Evolutionary conservation across 1,140 invertebrate species (phyloP).

Genomic region (Coenobita brevimanus): DNA sequence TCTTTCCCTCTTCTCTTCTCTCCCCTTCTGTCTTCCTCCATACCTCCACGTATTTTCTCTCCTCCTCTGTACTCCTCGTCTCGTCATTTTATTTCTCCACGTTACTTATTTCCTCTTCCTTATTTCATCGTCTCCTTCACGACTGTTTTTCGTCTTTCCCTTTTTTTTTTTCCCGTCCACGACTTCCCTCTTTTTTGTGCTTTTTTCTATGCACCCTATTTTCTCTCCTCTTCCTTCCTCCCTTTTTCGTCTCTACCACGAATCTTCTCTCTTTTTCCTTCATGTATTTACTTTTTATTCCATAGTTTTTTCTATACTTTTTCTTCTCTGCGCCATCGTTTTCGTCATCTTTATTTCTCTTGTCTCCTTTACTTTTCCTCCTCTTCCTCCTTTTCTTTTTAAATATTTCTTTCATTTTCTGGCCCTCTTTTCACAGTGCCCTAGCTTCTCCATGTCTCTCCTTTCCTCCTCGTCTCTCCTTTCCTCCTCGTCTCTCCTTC

Average conservation of each 20-base stretch:
- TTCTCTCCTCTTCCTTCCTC: not conserved
- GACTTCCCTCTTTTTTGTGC: no score
- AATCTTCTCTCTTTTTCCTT: not conserved
- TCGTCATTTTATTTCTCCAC: no score
- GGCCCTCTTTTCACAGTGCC: not conserved
- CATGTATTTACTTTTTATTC: no score
- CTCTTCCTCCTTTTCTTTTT: not conserved
- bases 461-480: not conserved
- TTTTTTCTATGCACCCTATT: no score
- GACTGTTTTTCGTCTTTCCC: no score
- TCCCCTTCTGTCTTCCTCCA: no score
- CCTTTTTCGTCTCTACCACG: not conserved
- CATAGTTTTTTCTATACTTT: not conserved
- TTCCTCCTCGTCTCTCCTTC: not conserved
- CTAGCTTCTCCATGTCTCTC: not conserved
- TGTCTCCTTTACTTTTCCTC: not conserved
- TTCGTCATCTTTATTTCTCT: not conserved
- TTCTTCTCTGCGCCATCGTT: conserved; percentile 3
- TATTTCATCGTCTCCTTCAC: no score
- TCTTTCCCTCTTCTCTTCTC: no score
- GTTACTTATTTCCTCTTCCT: no score
- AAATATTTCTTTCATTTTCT: not conserved
- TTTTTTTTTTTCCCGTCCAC: no score
- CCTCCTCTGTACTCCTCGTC: no score
- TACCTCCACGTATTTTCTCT: no score